Evolutionary conservation across 2,888 invertebrate genomes (phyloP).

Genomic region (Elegia similella): DNA sequence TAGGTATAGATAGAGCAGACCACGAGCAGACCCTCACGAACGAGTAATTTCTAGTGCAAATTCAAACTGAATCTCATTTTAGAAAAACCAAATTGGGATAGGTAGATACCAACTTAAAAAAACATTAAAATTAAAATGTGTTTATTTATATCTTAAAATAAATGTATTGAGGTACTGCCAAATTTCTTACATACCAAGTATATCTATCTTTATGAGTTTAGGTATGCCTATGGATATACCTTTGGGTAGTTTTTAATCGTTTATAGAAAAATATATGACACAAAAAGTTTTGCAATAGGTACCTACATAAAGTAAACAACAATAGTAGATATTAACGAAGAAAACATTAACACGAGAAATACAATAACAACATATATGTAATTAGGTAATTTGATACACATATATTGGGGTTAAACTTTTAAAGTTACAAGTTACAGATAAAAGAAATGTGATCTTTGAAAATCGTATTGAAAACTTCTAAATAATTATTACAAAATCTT

Average conservation of each 20-base stretch:
- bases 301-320: background rate
- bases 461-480: background rate
- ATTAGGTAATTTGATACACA: too few relatives aligned
- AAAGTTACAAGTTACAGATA: too few relatives aligned
- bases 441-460: too few relatives aligned
- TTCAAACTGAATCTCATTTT: too few relatives aligned
- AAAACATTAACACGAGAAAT: background rate
- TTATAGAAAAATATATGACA: background rate
- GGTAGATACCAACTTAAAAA: background rate
- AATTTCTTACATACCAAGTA: too few relatives aligned
- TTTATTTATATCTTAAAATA: slow-evolving; percentile 37
- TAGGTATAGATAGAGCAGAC: too few relatives aligned
- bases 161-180: slow-evolving; percentile 1
- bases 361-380: background rate
- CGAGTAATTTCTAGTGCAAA: too few relatives aligned
- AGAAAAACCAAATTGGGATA: too few relatives aligned
- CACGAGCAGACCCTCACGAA: too few relatives aligned
- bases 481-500: slow-evolving; percentile 2
- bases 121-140: slow-evolving; percentile 14
- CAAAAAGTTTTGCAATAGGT: too few relatives aligned
- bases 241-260: background rate
- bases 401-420: too few relatives aligned
- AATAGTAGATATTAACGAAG: background rate
- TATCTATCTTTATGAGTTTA: background rate
- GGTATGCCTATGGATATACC: background rate